Evolutionary conservation across 2,113 vertebrate species (phyloP).

Genomic region (Diadophis punctatus): DNA sequence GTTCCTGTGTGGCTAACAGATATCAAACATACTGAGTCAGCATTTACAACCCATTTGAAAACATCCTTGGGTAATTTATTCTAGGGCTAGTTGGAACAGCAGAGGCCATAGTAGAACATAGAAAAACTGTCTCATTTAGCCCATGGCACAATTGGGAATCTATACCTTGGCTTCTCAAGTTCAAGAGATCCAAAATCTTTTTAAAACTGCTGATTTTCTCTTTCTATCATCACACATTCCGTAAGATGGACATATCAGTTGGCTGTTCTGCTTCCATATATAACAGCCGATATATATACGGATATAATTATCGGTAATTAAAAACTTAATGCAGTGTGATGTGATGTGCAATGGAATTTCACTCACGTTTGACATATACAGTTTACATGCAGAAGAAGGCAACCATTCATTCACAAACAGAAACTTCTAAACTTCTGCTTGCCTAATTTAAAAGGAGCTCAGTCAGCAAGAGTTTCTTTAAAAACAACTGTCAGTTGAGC

Average conservation of each 20-base stretch:
- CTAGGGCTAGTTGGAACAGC: not conserved
- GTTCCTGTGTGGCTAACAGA: not conserved
- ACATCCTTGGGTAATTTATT: not conserved
- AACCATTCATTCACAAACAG: not conserved
- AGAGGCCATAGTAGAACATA: not conserved
- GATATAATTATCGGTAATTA: too few relatives aligned
- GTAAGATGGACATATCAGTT: not conserved
- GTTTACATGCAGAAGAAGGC: not conserved
- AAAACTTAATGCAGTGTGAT: not conserved
- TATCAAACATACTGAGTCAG: not conserved
- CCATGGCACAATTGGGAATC: not conserved
- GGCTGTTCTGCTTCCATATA: not conserved
- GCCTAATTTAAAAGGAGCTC: not conserved
- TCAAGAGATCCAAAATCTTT: not conserved
- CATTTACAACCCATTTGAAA: not conserved
- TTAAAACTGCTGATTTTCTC: not conserved
- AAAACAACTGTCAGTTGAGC: not conserved
- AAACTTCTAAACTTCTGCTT: not conserved
- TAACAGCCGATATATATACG: too few relatives aligned
- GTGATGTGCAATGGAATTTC: not conserved
- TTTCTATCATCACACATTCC: not conserved
- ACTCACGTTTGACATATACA: not conserved
- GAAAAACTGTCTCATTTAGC: not conserved
- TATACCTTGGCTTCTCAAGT: not conserved
- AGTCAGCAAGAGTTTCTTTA: not conserved